Percentiles rank a stretch among this genome's conserved stretches.
phyloP scores from a whole-genome alignment of 2,113 vertebrate genomes.

The Columba janthina region DNA sequence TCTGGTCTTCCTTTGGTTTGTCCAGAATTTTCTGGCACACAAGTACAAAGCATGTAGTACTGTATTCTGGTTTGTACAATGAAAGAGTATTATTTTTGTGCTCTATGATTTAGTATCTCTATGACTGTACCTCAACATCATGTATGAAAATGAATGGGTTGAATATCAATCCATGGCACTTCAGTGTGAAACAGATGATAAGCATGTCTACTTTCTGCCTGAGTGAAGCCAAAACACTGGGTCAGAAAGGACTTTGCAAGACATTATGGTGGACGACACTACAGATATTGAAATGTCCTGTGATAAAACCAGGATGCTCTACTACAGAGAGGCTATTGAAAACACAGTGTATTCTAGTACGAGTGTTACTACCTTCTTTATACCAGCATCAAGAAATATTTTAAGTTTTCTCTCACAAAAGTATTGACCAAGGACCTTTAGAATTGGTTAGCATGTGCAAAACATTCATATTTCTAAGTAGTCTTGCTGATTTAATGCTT shows the following conservation, averaged over 20 bases:
- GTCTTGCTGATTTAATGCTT: not conserved
- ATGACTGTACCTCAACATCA: not conserved
- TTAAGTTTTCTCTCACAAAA: not conserved
- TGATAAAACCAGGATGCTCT: not conserved
- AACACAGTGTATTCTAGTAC: not conserved
- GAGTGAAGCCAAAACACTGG: not conserved
- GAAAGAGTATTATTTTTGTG: not conserved
- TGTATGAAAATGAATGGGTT: not conserved
- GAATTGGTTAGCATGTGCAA: not conserved
- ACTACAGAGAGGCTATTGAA: not conserved
- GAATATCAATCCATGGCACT: not conserved
- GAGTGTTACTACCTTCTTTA: not conserved
- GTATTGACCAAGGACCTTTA: not conserved
- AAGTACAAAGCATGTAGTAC: not conserved
- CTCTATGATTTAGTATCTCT: not conserved
- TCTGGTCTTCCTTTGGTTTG: not conserved
- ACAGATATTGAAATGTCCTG: not conserved
- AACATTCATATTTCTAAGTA: not conserved
- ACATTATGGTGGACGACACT: not conserved
- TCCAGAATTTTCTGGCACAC: not conserved
- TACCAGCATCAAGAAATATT: not conserved
- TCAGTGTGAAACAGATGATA: not conserved
- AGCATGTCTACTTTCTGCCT: not conserved
- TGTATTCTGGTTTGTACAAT: not conserved
- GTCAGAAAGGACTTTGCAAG: not conserved